phyloP scores from a whole-genome alignment of 1,140 invertebrate genomes.

The Megathymus violae region DNA sequence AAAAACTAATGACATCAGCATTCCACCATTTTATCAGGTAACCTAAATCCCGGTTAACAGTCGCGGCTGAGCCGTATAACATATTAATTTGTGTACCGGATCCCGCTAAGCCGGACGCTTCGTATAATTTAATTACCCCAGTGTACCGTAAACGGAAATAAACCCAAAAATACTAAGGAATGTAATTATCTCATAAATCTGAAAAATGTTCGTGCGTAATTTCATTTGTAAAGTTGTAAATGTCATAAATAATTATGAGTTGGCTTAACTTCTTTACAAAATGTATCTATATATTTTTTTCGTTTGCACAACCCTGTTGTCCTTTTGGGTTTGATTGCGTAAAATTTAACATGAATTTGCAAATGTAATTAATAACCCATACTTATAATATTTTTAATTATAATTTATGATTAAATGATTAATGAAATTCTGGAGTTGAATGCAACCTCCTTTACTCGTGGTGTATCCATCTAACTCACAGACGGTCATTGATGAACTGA shows the following conservation, averaged over 20 bases:
- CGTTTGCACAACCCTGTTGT: slow-evolving; percentile 10
- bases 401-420: too few species aligned
- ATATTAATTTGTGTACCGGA: background rate
- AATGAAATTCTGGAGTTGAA: too few species aligned
- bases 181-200: slow-evolving; percentile 21
- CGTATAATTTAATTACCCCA: slow-evolving; percentile 10
- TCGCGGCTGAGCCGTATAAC: background rate
- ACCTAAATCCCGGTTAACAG: background rate
- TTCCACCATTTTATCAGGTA: too few species aligned
- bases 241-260: slow-evolving; percentile 21
- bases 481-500: too few species aligned
- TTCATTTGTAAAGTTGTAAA: slow-evolving; percentile 7
- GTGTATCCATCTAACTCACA: too few species aligned
- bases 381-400: too few species aligned
- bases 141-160: slow-evolving; percentile 12
- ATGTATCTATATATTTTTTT: too few species aligned
- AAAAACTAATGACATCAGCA: too few species aligned
- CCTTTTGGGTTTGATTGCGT: slow-evolving; percentile 18
- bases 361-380: slow-evolving; percentile 21
- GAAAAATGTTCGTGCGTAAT: slow-evolving; percentile 16
- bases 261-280: too few species aligned
- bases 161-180: slow-evolving; percentile 11
- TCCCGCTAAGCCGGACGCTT: background rate
- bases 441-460: too few species aligned
- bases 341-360: slow-evolving; percentile 14